Evolutionary conservation across 2,113 vertebrate genomes (phyloP), one percentile per base, ranked within the genome.

Genomic region (Hemiprocne comata): DNA sequence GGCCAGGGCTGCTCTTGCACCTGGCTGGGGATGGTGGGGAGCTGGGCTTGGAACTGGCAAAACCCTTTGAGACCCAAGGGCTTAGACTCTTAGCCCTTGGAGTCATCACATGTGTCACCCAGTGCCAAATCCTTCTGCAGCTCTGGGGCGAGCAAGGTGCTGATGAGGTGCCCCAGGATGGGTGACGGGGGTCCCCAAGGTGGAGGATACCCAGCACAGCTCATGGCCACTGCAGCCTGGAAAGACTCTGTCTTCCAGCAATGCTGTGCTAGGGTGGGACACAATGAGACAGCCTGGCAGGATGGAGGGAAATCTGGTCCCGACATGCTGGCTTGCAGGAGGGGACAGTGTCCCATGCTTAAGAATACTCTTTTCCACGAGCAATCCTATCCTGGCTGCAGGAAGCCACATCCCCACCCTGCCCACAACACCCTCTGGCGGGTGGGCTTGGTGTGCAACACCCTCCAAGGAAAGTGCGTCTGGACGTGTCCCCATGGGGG

Each of bases 241-340:
- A 51, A 79, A 76, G 29, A 46, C 6, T 74, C 38, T 7, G 6
- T 13, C 42, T 19, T 38, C 55, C 82, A 66, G 58, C 67, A 66
- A 2, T 0, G 0, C 44, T 0, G 24, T 3, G 7, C 46, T 88
- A 55, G 17, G 0, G 17, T n/a, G 60, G 44, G 55, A 87, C 5
- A 36, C 0, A 3, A 29, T 8, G 38, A 57, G 55, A 60, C 28
- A 42, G 34, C 34, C 71, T 4, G 7, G 64, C 51, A 85, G 55
- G 25, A 48, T 17, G 33, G 40, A 80, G 53, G 61, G 53, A 85
- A 85, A 92, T 88, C 69, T 96, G 90, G 48, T 81, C 53, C 19
- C 33, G 85, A 90, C 65, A 64, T 94, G 91, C 62, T 20, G 51
- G 12, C 57, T 65, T 36, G 64, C 5, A 6, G 78, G 74, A 91